A percentile compares a stretch with the other conserved stretches of the same genome.
Conservation (phyloP, 2,113 vertebrate genomes). For the Epinephelus moara region DNA sequence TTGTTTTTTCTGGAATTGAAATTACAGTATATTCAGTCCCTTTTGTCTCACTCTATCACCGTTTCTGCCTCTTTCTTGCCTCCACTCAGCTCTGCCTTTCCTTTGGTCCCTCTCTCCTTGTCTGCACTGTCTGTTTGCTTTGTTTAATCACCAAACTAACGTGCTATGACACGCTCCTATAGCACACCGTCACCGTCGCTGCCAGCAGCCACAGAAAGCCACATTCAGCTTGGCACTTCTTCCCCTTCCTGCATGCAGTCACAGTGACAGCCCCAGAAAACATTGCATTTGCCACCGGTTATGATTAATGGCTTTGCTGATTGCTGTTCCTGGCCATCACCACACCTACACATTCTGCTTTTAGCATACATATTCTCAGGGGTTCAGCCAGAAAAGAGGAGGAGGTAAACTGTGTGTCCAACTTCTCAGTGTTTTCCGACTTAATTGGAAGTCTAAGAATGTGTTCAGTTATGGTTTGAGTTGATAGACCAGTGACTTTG, state of each 20-base stretch:
- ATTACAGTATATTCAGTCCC: neutral
- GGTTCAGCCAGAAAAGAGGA: constrained; percentile 34
- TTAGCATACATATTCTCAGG: constrained; percentile 56
- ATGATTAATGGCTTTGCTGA: constrained; percentile 80
- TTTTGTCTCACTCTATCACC: neutral
- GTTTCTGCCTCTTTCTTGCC: constrained; percentile 2
- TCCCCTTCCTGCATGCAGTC: constrained; percentile 45
- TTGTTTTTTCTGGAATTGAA: neutral
- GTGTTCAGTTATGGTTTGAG: neutral
- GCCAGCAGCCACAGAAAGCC: constrained; percentile 65
- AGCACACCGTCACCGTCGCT: constrained; percentile 50
- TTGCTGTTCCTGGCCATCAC: constrained; percentile 66
- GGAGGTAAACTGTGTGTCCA: constrained; percentile 11
- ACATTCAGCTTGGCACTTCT: constrained; percentile 58
- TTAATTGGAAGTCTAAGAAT: neutral
- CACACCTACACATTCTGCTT: constrained; percentile 61
- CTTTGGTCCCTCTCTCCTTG: constrained; percentile 28
- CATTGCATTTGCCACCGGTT: constrained; percentile 60
- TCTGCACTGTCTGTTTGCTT: constrained; percentile 64
- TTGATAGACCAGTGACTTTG: neutral
- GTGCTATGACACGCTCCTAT: constrained; percentile 67
- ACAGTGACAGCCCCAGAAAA: constrained; percentile 63
- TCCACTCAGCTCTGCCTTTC: constrained; percentile 24
- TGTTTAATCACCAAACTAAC: constrained; percentile 72
- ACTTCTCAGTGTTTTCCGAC: constrained; percentile 21